Evolutionary conservation across 2,888 invertebrate genomes (phyloP).

Genomic region (Lucinisca nassula): DNA sequence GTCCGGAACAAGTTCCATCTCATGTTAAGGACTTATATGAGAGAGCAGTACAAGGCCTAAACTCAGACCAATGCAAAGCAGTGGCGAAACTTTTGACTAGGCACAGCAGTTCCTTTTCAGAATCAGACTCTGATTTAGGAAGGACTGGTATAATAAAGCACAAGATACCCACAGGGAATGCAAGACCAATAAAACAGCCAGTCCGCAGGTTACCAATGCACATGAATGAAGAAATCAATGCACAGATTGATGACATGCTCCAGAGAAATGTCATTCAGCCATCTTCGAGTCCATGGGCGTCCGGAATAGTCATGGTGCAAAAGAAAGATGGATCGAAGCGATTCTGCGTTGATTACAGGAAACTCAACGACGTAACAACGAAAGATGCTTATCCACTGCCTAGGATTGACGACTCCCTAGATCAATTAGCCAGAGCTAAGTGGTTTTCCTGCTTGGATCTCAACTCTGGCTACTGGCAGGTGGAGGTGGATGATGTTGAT

Average conservation of each 20-base stretch:
- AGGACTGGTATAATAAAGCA: slow-evolving; percentile 47
- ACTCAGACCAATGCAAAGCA: neutral
- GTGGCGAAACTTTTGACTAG: slow-evolving; percentile 16
- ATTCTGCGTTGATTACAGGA: slow-evolving; percentile 21
- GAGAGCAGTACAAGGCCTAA: neutral
- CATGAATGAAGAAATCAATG: neutral
- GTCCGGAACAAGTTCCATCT: neutral
- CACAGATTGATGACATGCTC: slow-evolving; percentile 8
- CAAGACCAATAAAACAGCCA: slow-evolving; percentile 54
- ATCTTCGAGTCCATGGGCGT: slow-evolving; percentile 2
- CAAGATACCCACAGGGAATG: slow-evolving; percentile 50
- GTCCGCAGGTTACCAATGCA: slow-evolving; percentile 36
- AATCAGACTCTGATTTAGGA: slow-evolving; percentile 32
- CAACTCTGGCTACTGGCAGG: slow-evolving; percentile 15
- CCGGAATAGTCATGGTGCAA: neutral
- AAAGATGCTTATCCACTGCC: slow-evolving; percentile 22
- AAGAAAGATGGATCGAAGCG: slow-evolving; percentile 10
- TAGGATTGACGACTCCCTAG: neutral
- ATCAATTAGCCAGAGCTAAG: neutral
- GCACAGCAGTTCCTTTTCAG: slow-evolving; percentile 31
- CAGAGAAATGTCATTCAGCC: neutral
- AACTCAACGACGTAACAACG: neutral
- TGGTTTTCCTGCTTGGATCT: slow-evolving; percentile 14
- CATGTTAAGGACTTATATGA: slow-evolving; percentile 20
- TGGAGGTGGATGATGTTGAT: neutral